phyloP scores from a whole-genome alignment of 2,888 invertebrate genomes.

The Penaeus monodon region DNA sequence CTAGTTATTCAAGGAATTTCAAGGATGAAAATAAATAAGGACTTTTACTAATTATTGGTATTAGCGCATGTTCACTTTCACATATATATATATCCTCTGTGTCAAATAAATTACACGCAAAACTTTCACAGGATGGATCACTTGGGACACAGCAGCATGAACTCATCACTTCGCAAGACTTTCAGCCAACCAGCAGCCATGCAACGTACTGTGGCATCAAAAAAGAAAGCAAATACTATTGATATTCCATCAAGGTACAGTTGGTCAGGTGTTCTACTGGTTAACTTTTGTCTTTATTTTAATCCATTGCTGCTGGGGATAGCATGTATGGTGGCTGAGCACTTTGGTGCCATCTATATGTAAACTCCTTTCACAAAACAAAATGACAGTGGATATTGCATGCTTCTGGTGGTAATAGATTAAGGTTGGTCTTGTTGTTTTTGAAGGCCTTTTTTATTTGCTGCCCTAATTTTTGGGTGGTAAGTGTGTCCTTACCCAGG shows the following conservation, averaged over 20 bases:
- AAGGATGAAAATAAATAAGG: too few species aligned
- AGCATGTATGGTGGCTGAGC: neutral
- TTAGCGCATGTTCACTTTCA: neutral
- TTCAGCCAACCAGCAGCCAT: slow-evolving; percentile 71
- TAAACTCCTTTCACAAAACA: too few species aligned
- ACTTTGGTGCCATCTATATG: too few species aligned
- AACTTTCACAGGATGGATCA: slow-evolving; percentile 32
- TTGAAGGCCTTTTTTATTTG: too few species aligned
- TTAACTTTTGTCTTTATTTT: neutral
- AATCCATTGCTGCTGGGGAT: neutral
- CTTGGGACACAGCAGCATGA: slow-evolving; percentile 67
- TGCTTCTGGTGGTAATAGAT: neutral
- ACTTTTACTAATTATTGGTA: neutral
- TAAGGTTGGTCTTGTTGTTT: too few species aligned
- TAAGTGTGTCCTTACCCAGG: too few species aligned
- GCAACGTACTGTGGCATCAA: slow-evolving; percentile 49
- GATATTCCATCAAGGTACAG: slow-evolving; percentile 46
- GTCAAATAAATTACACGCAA: neutral
- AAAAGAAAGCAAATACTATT: slow-evolving; percentile 60
- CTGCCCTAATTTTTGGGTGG: too few species aligned
- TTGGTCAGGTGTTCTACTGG: too few species aligned
- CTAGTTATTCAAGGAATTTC: too few species aligned
- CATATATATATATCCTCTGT: neutral
- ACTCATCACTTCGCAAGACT: slow-evolving; percentile 73
- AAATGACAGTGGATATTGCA: too few species aligned